Percentiles rank a stretch among this genome's conserved stretches.
Conservation (phyloP, 2,797 vertebrate genomes). For the Huso huso region DNA sequence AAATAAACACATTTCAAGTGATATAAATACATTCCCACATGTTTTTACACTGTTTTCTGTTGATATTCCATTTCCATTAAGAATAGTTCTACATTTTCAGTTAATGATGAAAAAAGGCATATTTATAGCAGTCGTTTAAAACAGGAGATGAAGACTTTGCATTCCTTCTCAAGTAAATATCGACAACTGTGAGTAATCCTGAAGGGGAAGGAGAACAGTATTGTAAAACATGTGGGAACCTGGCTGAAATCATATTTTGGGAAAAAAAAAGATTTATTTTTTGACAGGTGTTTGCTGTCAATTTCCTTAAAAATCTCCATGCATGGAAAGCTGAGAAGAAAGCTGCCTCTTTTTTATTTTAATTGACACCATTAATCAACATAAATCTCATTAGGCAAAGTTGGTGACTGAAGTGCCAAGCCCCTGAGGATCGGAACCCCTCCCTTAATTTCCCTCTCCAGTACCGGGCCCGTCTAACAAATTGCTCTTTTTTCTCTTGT, state of each 20-base stretch:
- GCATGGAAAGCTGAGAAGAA: constrained; percentile 23
- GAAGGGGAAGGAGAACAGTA: not conserved
- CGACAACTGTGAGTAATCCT: not conserved
- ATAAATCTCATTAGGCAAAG: constrained; percentile 37
- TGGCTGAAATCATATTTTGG: not conserved
- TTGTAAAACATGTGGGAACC: not conserved
- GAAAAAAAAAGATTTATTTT: not conserved
- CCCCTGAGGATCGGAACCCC: constrained; percentile 22
- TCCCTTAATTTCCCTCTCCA: constrained; percentile 5
- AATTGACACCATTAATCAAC: constrained; percentile 42
- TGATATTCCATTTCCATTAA: no score
- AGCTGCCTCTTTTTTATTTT: constrained; percentile 19
- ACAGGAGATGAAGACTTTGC: no score
- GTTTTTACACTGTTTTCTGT: no score
- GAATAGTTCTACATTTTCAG: no score
- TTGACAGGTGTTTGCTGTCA: constrained; percentile 17
- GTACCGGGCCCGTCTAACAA: constrained; percentile 13
- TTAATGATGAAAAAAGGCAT: no score
- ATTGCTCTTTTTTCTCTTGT: constrained; percentile 12
- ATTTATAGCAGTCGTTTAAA: no score
- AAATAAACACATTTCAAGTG: no score
- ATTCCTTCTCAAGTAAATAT: not conserved
- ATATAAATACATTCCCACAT: no score
- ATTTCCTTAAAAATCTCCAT: constrained; percentile 18
- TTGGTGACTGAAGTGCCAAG: constrained; percentile 24